A percentile compares a stretch with the other conserved stretches of the same genome.
Conservation (phyloP, 2,888 invertebrate genomes). For the Bibio marci region DNA sequence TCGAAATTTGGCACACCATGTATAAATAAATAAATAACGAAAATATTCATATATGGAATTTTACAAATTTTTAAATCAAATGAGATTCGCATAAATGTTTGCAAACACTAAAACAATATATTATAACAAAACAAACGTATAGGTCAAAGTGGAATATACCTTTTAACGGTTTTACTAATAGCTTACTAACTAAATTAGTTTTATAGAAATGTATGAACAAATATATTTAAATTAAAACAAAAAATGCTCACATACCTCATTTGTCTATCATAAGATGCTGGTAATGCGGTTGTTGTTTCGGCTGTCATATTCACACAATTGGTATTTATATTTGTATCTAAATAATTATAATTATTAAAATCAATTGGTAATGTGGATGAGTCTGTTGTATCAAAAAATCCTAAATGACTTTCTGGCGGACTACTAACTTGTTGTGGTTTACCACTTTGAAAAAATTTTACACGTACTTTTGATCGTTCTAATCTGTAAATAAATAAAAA, state of each 20-base stretch:
- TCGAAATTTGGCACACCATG: too few relatives aligned
- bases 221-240: background rate
- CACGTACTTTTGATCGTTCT: conserved; percentile 63
- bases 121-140: too few relatives aligned
- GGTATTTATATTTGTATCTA: conserved; percentile 8
- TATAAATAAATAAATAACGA: too few relatives aligned
- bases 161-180: too few relatives aligned
- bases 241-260: conserved; percentile 23
- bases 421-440: conserved; percentile 52
- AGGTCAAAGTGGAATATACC: too few relatives aligned
- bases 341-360: background rate
- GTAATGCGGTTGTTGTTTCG: conserved; percentile 19
- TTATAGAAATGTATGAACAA: too few relatives aligned
- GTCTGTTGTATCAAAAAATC: conserved; percentile 5
- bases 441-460: conserved; percentile 68
- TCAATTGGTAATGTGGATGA: conserved; percentile 4
- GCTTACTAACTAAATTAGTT: too few relatives aligned
- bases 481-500: conserved; percentile 37
- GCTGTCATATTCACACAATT: conserved; percentile 22
- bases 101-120: too few relatives aligned
- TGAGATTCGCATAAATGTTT: too few relatives aligned
- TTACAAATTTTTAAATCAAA: too few relatives aligned
- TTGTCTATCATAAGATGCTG: conserved; percentile 25
- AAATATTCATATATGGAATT: too few relatives aligned
- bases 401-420: conserved; percentile 30